Base-by-base conservation (phyloP, 2,797 vertebrate species). In the Hylomyscus alleni region DNA sequence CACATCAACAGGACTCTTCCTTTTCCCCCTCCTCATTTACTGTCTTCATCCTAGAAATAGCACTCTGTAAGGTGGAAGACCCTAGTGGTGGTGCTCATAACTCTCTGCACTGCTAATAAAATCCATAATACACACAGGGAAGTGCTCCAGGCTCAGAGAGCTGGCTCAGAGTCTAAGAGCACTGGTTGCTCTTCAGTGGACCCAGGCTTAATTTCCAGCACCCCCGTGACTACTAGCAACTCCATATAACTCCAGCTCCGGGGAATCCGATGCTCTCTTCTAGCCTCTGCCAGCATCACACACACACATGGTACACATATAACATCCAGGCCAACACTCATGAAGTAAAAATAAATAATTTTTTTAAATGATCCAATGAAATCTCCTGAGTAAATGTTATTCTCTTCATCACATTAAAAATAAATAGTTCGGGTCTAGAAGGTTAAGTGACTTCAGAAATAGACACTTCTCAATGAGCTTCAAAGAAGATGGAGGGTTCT, bases 371-470 rank as follows among this genome's bases (percentile, higher is more conserved):
- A 4, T 3, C 50, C 77, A 91, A 50, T 56, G 54, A 52, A 76
- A 69, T 90, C 56, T 81, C 29, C 56, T 89, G 14, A 69, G 52
- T 72, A 92, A 93, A 89, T 89, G 13, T 20, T 80, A 90, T 52
- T 34, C 29, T 50, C 75, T 76, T 67, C 77, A 95, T 14, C 20
- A 3, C 17, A 75, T 58, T n/a, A 82, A 40, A 94, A 97, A 90
- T 54, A 52, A 80, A 94, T 40, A 73, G n/a, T 10, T 87, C 6
- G 19, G 31, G 47, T 88, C 89, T 76, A 92, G 56, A 90, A 88
- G 52, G 44, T 37, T 77, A 50, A 72, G 8, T 34, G 13, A 75
- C 50, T 84, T 84, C 72, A 87, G 1, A 81, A 62, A 94, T 14
- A 89, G 31, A 4, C n/a, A 31, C 34, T 72, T 91, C 60, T 69